phyloP scores from a whole-genome alignment of 2,113 vertebrate genomes.

The Trichechus manatus region DNA sequence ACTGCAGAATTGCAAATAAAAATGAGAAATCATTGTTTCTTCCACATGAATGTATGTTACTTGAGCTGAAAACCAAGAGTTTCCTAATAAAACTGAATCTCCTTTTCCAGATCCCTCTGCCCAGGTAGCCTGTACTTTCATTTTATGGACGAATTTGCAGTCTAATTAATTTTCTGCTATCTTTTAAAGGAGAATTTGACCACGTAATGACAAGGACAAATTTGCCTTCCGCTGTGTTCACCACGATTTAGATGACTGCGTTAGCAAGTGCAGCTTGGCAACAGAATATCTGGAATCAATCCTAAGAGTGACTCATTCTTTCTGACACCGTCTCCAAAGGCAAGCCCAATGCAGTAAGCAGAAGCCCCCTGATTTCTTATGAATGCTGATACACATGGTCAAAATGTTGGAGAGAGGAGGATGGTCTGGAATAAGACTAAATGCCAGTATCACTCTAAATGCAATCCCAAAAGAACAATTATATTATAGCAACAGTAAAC shows the following conservation, averaged over 20 bases:
- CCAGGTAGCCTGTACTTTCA: slow-evolving; percentile 6
- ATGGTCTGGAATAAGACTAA: background rate
- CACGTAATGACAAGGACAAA: slow-evolving; percentile 76
- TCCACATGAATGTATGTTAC: background rate
- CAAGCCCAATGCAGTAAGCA: background rate
- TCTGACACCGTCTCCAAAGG: slow-evolving; percentile 65
- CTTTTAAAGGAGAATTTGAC: slow-evolving; percentile 68
- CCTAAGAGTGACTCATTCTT: slow-evolving; percentile 74
- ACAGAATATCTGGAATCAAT: slow-evolving; percentile 69
- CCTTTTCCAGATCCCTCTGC: background rate
- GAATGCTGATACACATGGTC: slow-evolving; percentile 24
- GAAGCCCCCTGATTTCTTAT: slow-evolving; percentile 59
- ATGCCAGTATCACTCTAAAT: background rate
- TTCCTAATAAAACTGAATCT: background rate
- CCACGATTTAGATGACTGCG: slow-evolving; percentile 73
- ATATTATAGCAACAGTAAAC: background rate
- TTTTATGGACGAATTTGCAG: slow-evolving; percentile 45
- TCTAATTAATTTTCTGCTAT: slow-evolving; percentile 76
- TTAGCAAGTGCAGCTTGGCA: slow-evolving; percentile 77
- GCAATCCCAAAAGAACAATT: background rate
- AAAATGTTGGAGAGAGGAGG: background rate
- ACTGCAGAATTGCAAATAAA: background rate
- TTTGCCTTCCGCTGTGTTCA: slow-evolving; percentile 63
- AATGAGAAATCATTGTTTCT: slow-evolving; percentile 36
- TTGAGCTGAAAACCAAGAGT: slow-evolving; percentile 18